phyloP scores from a whole-genome alignment of 2,113 vertebrate genomes.

The Heptranchias perlo region DNA sequence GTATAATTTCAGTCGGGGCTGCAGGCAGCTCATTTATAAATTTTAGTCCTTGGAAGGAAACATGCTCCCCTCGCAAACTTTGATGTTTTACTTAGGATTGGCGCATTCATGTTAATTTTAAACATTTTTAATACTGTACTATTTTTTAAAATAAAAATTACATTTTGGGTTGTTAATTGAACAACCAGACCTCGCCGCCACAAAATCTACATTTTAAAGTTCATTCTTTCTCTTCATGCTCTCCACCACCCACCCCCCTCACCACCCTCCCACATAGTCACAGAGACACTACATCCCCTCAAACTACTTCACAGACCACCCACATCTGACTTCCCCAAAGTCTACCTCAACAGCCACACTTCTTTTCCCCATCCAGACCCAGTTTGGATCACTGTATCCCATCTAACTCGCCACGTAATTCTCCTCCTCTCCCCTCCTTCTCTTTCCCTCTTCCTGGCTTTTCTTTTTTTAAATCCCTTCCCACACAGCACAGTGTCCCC shows the following conservation, averaged over 20 bases:
- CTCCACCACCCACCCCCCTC: background rate
- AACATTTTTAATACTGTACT: background rate
- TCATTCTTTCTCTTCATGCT: background rate
- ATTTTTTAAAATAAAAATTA: background rate
- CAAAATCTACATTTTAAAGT: background rate
- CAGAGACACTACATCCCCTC: background rate
- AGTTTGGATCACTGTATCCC: no score
- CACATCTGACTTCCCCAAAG: background rate
- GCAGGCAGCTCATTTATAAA: background rate
- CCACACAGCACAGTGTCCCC: background rate
- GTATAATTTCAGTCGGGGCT: background rate
- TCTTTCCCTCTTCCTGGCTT: background rate
- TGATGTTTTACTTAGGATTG: background rate
- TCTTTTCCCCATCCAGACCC: no score
- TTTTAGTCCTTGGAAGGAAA: background rate
- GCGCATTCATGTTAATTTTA: background rate
- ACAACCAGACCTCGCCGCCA: background rate
- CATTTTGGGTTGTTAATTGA: background rate
- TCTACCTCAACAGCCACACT: background rate
- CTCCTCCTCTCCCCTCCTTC: background rate
- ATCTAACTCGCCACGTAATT: background rate
- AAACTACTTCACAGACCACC: background rate
- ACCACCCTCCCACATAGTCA: background rate
- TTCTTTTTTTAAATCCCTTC: background rate
- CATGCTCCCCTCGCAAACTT: background rate